Conservation (phyloP, 2,113 vertebrate species). For the Peromyscus leucopus region DNA sequence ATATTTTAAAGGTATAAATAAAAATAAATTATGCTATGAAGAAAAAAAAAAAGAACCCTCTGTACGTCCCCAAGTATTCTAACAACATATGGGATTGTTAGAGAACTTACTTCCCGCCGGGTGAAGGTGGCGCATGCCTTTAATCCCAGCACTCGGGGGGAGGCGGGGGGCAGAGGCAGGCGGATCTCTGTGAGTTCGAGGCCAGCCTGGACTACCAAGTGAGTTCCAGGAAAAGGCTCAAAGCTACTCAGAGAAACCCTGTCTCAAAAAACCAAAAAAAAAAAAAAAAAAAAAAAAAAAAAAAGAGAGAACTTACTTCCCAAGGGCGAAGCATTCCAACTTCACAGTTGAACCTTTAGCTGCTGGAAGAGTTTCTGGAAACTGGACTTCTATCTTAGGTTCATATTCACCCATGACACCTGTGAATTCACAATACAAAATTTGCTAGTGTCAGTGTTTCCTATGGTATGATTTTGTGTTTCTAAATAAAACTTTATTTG, state of each 20-base stretch:
- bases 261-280: too few species aligned
- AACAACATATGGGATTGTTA: neutral
- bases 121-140: too few species aligned
- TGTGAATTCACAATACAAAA: slow-evolving; percentile 80
- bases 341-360: slow-evolving; percentile 95
- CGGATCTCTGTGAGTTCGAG: too few species aligned
- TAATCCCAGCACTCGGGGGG: too few species aligned
- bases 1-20: neutral
- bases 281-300: too few species aligned
- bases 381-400: slow-evolving; percentile 99
- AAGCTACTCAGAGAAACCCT: too few species aligned
- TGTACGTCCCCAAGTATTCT: neutral
- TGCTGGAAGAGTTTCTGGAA: slow-evolving; percentile 94
- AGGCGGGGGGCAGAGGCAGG: too few species aligned
- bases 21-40: neutral
- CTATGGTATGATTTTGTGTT: neutral
- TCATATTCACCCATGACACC: slow-evolving; percentile 99
- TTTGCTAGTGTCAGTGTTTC: neutral
- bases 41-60: neutral
- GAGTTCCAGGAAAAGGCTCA: too few species aligned
- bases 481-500: neutral
- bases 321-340: slow-evolving; percentile 97
- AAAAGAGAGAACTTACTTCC: slow-evolving; percentile 96
- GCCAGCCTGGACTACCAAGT: too few species aligned
- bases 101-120: slow-evolving; percentile 97